Evolutionary conservation across 2,113 vertebrate genomes (phyloP).

Genomic region (Eulacestoma nigropectus): DNA sequence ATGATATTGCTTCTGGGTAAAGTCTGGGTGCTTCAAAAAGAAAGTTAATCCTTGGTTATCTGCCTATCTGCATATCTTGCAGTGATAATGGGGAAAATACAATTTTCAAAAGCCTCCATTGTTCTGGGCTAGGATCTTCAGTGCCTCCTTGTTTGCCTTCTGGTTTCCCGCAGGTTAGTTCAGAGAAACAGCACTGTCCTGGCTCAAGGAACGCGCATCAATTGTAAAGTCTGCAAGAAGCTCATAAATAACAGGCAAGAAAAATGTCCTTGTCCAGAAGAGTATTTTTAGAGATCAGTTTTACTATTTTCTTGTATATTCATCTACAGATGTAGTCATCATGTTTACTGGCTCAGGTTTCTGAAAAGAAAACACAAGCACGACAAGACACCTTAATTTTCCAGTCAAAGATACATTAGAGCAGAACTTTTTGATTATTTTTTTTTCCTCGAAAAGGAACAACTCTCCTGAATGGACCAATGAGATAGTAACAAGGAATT

Average conservation of each 20-base stretch:
- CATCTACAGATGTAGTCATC: not conserved
- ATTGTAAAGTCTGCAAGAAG: not conserved
- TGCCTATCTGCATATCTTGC: not conserved
- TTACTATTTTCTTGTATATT: not conserved
- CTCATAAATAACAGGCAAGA: not conserved
- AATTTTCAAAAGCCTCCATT: not conserved
- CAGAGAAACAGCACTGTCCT: not conserved
- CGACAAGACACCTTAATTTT: not conserved
- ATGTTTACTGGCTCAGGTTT: not conserved
- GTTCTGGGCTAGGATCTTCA: not conserved
- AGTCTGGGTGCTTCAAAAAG: not conserved
- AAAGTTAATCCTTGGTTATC: not conserved
- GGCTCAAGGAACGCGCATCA: not conserved
- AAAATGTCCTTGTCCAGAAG: not conserved
- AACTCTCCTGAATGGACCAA: not conserved
- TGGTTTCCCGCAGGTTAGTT: not conserved
- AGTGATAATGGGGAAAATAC: not conserved
- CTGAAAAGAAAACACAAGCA: not conserved
- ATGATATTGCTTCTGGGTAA: not conserved
- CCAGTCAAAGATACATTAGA: not conserved
- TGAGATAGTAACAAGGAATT: not conserved
- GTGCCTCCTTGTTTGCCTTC: not conserved
- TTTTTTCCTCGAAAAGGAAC: not conserved
- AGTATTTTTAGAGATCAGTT: not conserved
- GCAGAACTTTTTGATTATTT: not conserved